These are phyloP conservation scores for Troides oblongomaculatus DNA, from an alignment of 2,888 invertebrate genomes.

Conservation along the genomic window DNA sequence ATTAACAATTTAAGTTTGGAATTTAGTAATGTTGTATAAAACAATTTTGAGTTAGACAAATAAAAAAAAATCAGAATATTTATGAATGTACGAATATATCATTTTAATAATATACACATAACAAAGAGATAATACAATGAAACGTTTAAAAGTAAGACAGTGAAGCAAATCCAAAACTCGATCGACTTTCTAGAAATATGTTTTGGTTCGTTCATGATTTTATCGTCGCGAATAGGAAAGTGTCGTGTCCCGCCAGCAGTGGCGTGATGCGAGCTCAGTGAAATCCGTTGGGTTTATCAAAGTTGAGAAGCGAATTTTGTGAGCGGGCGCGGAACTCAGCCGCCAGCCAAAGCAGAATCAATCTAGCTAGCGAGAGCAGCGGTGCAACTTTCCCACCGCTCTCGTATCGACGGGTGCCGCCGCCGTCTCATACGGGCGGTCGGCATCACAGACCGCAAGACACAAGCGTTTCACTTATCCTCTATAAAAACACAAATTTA, in stretches of 20 bases:
- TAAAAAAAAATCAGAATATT: no score
- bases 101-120: no score
- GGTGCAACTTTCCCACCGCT: conserved; percentile 69
- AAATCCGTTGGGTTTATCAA: conserved; percentile 22
- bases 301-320: conserved; percentile 15
- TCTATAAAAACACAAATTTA: no score
- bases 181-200: conserved; percentile 10
- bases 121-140: not conserved
- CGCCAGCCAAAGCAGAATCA: conserved; percentile 51
- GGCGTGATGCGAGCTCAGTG: conserved; percentile 4
- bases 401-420: conserved; percentile 55
- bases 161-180: not conserved
- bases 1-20: no score
- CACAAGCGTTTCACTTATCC: not conserved
- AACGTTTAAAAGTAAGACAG: not conserved
- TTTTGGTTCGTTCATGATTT: conserved; percentile 14
- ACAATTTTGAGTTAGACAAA: no score
- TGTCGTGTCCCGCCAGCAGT: not conserved
- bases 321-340: conserved; percentile 38
- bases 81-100: no score
- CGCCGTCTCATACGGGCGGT: conserved; percentile 46
- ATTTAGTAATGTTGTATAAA: no score
- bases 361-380: conserved; percentile 63
- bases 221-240: conserved; percentile 22
- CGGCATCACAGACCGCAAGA: conserved; percentile 27